phyloP scores from a whole-genome alignment of 2,888 invertebrate genomes.

The Dolichomitus sp. region DNA sequence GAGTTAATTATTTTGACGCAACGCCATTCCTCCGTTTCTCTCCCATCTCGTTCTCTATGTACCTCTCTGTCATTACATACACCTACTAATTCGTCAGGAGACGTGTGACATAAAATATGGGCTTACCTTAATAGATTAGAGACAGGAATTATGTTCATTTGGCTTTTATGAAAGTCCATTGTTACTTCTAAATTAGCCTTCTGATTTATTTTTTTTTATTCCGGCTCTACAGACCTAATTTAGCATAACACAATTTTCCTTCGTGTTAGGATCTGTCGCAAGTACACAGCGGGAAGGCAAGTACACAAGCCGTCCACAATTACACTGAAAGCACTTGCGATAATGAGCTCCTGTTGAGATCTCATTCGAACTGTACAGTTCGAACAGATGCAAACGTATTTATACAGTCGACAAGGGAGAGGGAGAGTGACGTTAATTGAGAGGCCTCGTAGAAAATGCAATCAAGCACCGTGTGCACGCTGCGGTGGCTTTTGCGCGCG shows the following conservation, averaged over 20 bases:
- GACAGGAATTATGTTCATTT: constrained; percentile 14
- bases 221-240: neutral
- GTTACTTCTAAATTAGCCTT: neutral
- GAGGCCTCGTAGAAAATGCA: constrained; percentile 71
- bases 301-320: neutral
- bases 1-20: constrained; percentile 73
- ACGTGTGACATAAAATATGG: constrained; percentile 8
- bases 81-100: constrained; percentile 28
- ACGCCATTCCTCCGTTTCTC: constrained; percentile 23
- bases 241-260: neutral
- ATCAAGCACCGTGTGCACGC: constrained; percentile 63
- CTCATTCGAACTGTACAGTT: constrained; percentile 44
- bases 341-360: constrained; percentile 48
- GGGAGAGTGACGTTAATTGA: constrained; percentile 51
- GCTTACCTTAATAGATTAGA: neutral
- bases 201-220: neutral
- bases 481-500: constrained; percentile 46
- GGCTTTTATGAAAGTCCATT: neutral
- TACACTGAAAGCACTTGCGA: constrained; percentile 44
- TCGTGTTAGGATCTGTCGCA: neutral
- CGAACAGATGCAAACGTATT: constrained; percentile 33
- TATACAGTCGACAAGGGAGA: constrained; percentile 30
- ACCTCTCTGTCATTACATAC: constrained; percentile 26
- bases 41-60: constrained; percentile 6
- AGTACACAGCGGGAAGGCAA: neutral